Base-by-base conservation (phyloP, 1,140 invertebrate species). In the Conus betulinus region DNA sequence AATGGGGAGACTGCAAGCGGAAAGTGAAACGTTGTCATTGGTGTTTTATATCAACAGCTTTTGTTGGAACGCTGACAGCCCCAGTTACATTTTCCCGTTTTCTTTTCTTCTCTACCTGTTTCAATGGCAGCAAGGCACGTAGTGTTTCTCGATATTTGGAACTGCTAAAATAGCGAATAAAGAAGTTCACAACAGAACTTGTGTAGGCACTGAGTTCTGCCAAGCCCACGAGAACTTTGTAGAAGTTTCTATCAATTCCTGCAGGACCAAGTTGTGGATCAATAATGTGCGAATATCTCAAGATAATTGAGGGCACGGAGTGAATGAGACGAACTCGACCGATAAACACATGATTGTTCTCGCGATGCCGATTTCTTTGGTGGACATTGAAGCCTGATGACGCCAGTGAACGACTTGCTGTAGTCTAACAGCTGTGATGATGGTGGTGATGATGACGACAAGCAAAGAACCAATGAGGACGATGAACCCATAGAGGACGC, bases 71-170 rank as follows among this genome's bases (percentile, higher is more conserved):
- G 39, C 0, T 39, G 39, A 39, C 39, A 39, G 39, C 3, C 39
- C 39, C 39, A 39, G 39, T 39, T 39, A 39, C 39, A 39, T 39
- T 39, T 39, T 39, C 39, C 39, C 39, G 39, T 39, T 39, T 39
- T 39, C 39, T 39, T 60, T 60, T 71, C 23, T 71, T 71, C 15
- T 71, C 6, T 71, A 20, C 11, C 11, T 17, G 20, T 13, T 71
- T 71, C 6, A 71, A n/a, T 20, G 67, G 67, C 67, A 71, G 23
- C 15, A 71, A 71, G 7, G 10, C 8, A 27, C 39, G 27, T 5
- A 79, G 78, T 17, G 78, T 79, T 79, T 79, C 51, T 52, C 51
- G n/a, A 20, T 79, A 79, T 79, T 52, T 79, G 78, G 78, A 79
- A 51, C 78, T n/a, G 5, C 25, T 51, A 10, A 79, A 79, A 20